These are phyloP conservation scores for Gambusia holbrooki DNA, from an alignment of 2,113 vertebrate species.

Conservation along the genomic window DNA sequence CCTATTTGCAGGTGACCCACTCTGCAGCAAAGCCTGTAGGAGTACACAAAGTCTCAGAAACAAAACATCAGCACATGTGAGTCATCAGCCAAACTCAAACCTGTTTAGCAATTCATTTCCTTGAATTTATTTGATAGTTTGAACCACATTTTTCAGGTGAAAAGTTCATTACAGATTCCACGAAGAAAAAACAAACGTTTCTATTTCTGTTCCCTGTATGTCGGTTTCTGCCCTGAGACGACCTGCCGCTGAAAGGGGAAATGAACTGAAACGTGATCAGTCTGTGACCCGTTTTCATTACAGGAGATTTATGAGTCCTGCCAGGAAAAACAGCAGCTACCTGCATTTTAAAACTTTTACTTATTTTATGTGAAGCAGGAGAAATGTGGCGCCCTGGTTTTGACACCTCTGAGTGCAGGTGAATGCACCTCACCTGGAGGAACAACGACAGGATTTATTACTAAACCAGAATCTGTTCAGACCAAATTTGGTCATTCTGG, in stretches of 20 bases:
- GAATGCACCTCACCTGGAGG: not conserved
- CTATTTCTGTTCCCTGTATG: not conserved
- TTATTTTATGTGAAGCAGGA: not conserved
- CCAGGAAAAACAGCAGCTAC: not conserved
- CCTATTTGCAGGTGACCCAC: not conserved
- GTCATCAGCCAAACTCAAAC: not conserved
- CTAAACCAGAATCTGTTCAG: not conserved
- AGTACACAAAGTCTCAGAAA: not conserved
- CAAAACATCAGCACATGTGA: not conserved
- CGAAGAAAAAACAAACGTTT: not conserved
- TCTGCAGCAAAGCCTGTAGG: not conserved
- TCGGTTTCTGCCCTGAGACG: not conserved
- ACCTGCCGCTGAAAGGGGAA: not conserved
- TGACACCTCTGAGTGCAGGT: not conserved
- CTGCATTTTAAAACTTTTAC: not conserved
- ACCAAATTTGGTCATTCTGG: not conserved
- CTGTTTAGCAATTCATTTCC: not conserved
- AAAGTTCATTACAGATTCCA: not conserved
- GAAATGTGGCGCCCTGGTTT: not conserved
- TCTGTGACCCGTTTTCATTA: constrained; percentile 1
- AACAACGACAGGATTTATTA: not conserved
- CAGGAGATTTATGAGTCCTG: not conserved
- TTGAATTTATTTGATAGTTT: not conserved
- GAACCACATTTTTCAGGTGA: not conserved
- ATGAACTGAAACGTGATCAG: not conserved